Base-by-base conservation (phyloP, 2,888 invertebrate species). In the Hemaris fuciformis region DNA sequence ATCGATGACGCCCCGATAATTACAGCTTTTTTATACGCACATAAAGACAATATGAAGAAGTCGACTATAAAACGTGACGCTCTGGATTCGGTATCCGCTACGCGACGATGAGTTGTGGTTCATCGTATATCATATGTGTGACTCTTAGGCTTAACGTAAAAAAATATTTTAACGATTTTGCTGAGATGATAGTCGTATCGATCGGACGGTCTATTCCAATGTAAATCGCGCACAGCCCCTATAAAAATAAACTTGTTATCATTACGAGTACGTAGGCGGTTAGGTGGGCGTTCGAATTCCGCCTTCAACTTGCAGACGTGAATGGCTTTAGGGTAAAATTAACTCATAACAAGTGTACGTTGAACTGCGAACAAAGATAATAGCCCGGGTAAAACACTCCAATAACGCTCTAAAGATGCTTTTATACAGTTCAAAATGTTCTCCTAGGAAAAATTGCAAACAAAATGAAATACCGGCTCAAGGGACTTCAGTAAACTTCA, bases 341-440 rank as follows among this genome's bases (percentile, higher is more conserved):
- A 53, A 27, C 31, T 53, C 27, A 18, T 31, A 18, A 18, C 4
- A 0, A 23, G 2, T 22, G 4, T 53, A 31, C 53, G 53, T 8
- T 31, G 31, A 31, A 53, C 27, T 53, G 15, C 27, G 53, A 31
- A 27, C 3, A 27, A 27, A 27, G 27, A 53, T 27, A 53, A 53
- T 53, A 53, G 15, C 3, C 18, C 31, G 31, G 31, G 10, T 18
- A 53, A 27, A 53, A 31, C 53, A 31, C 27, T 31, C 27, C 53
- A 31, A 31, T 31, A 25, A 25, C 53, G 15, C 18, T 53, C 10
- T 18, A 18, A 31, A 31, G 18, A 18, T 15, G 18, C 18, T 53
- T 53, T 31, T 31, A 53, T 53, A 31, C 48, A 27, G 27, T 53
- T 31, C 31, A 53, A 53, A 53, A 31, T 53, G 27, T 31, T 53